Percentiles rank a stretch among this genome's conserved stretches.
Conservation (phyloP, 2,797 vertebrate genomes). For the Urophycis tenuis region DNA sequence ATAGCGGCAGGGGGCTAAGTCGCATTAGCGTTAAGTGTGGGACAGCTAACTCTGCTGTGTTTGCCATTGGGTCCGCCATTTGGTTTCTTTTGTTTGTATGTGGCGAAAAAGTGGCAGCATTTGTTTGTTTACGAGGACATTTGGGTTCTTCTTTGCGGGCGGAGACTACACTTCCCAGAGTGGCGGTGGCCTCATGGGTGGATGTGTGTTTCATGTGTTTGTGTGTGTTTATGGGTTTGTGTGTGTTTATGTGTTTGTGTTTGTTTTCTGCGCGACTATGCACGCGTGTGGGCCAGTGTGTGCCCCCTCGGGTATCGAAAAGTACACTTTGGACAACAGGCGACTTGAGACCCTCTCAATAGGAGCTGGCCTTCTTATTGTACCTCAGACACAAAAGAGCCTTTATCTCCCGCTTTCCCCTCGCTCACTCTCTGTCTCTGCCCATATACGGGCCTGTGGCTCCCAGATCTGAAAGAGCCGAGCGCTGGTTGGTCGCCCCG, state of each 20-base stretch:
- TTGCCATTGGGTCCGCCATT: not conserved
- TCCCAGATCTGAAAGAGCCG: not conserved
- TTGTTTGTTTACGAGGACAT: not conserved
- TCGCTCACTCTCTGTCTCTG: slow-evolving; percentile 36
- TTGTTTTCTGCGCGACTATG: not conserved
- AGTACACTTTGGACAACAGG: slow-evolving; percentile 72
- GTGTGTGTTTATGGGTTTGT: not conserved
- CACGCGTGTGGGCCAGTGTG: slow-evolving; percentile 64
- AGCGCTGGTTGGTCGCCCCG: not conserved
- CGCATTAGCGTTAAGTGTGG: not conserved
- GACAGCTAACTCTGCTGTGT: not conserved
- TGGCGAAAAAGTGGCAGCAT: not conserved
- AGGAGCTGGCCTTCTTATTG: slow-evolving; percentile 79
- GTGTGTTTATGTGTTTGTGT: not conserved
- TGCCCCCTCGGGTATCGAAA: slow-evolving; percentile 62
- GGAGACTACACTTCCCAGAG: not conserved
- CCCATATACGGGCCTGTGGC: not conserved
- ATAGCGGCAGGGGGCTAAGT: not conserved
- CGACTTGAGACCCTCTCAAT: slow-evolving; percentile 75
- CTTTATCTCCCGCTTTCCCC: slow-evolving; percentile 60
- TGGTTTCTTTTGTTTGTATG: not conserved
- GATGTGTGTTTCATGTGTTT: not conserved
- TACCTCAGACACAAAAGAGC: slow-evolving; percentile 78
- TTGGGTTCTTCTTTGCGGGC: not conserved
- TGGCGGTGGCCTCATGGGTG: not conserved